phyloP scores from a whole-genome alignment of 2,888 invertebrate genomes.

The Pedicia rivosa region DNA sequence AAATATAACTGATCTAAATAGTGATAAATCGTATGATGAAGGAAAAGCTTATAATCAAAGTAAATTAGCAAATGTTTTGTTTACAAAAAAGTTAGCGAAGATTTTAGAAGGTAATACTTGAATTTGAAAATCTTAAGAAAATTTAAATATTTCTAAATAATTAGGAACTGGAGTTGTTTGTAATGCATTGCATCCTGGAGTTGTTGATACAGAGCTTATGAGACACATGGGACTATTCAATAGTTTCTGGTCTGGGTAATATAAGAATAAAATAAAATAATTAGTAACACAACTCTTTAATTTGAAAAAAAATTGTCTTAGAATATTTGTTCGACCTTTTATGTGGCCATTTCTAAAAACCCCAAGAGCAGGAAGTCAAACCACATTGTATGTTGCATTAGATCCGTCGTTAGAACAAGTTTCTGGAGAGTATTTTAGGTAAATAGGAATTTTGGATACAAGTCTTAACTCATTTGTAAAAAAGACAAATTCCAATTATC shows the following conservation, averaged over 20 bases:
- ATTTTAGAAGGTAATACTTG: slow-evolving; percentile 34
- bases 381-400: slow-evolving; percentile 24
- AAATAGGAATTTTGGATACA: no score
- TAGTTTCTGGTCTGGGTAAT: background rate
- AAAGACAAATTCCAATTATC: no score
- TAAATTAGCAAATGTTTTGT: slow-evolving; percentile 64
- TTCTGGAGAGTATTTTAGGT: slow-evolving; percentile 24
- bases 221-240: slow-evolving; percentile 43
- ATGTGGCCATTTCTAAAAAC: slow-evolving; percentile 25
- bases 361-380: slow-evolving; percentile 26
- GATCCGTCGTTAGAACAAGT: slow-evolving; percentile 25
- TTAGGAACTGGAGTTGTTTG: slow-evolving; percentile 50
- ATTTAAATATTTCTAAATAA: background rate
- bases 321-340: slow-evolving; percentile 16
- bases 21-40: slow-evolving; percentile 39
- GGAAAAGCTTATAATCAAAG: slow-evolving; percentile 51
- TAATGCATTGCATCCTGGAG: slow-evolving; percentile 71
- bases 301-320: background rate
- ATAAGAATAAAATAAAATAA: no score
- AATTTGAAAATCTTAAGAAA: background rate
- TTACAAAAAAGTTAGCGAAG: slow-evolving; percentile 49
- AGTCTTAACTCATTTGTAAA: no score
- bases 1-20: slow-evolving; percentile 47
- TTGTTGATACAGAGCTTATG: slow-evolving; percentile 59
- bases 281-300: background rate